Base-by-base conservation (phyloP, 2,888 invertebrate genomes). In the Steromphala cineraria region DNA sequence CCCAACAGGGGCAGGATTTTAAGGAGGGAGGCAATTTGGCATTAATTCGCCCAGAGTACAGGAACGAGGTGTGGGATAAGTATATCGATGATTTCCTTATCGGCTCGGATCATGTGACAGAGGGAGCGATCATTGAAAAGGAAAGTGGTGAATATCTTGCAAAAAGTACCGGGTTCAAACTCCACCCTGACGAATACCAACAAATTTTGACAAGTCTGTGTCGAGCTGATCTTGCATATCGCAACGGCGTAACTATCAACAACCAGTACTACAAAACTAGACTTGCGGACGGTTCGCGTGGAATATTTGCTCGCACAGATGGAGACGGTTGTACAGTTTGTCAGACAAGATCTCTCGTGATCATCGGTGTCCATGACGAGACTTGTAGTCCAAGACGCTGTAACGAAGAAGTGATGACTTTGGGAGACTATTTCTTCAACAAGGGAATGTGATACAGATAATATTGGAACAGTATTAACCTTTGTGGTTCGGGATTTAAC, bases 351-450 rank as follows among this genome's bases (percentile, higher is more conserved):
- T 82, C 87, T n/a, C 78, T 90, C 15, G 77, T 91, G 5, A 87
- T 90, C 21, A 82, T 91, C 0, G 89, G 88, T 4, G 81, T 88
- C 0, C 89, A 89, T 80, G 88, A 89, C 75, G 78, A 83, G 8
- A 81, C 74, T 0, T 88, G 86, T 0, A 80, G 82, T 40, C 82
- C 88, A 19, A 81, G 83, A 21, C 80, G 80, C 19, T 90, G 89
- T 76, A 91, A 91, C 81, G 88, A 89, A 76, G 86, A 90, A 62
- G 86, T 91, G 28, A 91, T 91, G 91, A 87, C 87, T 74, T 83
- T 90, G 7, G 90, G 91, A 0, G 91, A 91, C 82, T 90, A 86
- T 78, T 81, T 84, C 78, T 36, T 78, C 24, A 74, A 31, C 21
- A 81, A 81, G 40, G 83, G 80, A 4, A 46, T 83, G 75, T 83